phyloP scores from a whole-genome alignment of 2,113 vertebrate genomes.

The Canis aureus region DNA sequence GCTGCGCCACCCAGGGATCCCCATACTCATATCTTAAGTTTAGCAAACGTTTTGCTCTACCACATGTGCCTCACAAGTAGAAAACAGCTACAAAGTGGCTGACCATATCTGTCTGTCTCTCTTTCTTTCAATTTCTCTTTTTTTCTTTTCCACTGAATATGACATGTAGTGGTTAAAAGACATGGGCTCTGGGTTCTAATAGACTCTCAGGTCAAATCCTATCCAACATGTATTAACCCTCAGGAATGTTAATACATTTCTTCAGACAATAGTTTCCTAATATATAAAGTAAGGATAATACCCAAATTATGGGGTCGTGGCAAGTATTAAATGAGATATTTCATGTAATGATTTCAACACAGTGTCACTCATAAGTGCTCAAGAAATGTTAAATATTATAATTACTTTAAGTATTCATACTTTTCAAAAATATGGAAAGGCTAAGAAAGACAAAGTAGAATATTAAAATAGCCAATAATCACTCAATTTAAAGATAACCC shows the following conservation, averaged over 20 bases:
- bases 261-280: not conserved
- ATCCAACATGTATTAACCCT: not conserved
- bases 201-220: not conserved
- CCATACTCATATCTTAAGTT: not conserved
- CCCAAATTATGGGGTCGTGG: not conserved
- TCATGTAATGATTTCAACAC: not conserved
- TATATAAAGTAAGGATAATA: not conserved
- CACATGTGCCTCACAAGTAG: not conserved
- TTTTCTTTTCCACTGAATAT: not conserved
- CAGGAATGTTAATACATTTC: not conserved
- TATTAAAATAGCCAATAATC: not conserved
- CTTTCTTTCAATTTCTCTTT: not conserved
- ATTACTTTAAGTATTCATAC: not conserved
- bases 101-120: not conserved
- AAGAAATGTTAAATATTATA: not conserved
- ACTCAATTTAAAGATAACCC: not conserved
- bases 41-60: not conserved
- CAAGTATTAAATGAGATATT: not conserved
- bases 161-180: not conserved
- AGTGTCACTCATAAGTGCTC: not conserved
- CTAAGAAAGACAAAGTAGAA: not conserved
- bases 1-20: no score
- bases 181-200: not conserved
- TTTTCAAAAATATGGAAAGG: not conserved
- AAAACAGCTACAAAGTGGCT: not conserved